phyloP scores from a whole-genome alignment of 2,797 vertebrate species.

The Gorsachius magnificus region DNA sequence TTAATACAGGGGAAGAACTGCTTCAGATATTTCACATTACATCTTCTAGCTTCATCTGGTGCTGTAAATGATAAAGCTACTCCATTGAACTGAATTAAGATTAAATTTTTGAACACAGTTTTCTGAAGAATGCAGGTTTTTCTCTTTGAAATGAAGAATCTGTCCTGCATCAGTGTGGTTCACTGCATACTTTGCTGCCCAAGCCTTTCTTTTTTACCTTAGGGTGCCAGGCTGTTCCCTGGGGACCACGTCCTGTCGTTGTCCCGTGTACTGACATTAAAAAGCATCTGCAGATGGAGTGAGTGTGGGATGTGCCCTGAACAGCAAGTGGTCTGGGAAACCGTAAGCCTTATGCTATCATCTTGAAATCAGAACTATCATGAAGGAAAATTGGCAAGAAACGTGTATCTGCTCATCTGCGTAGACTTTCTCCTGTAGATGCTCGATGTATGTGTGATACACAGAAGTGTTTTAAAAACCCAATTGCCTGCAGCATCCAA shows the following conservation, averaged over 20 bases:
- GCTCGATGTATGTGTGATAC: neutral
- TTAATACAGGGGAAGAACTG: constrained; percentile 78
- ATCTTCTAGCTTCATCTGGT: constrained; percentile 87
- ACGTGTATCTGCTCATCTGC: neutral
- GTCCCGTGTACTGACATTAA: neutral
- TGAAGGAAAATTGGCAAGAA: neutral
- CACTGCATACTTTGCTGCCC: neutral
- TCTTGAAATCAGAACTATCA: neutral
- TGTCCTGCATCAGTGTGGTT: neutral
- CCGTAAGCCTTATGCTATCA: neutral
- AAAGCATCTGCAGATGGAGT: neutral
- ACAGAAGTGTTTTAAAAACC: neutral
- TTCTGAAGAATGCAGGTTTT: constrained; percentile 88
- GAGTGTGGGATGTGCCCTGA: neutral
- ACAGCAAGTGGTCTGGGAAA: neutral
- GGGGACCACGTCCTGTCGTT: neutral
- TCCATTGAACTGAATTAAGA: constrained; percentile 88
- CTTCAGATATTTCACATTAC: constrained; percentile 82
- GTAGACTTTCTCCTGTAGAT: neutral
- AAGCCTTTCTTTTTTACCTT: neutral
- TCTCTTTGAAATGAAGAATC: constrained; percentile 85
- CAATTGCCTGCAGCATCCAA: neutral
- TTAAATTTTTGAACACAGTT: constrained; percentile 84
- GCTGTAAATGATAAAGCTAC: constrained; percentile 91
- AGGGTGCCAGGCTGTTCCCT: neutral